phyloP scores from a whole-genome alignment of 1,140 invertebrate species.

The Drosophila fuyamai region DNA sequence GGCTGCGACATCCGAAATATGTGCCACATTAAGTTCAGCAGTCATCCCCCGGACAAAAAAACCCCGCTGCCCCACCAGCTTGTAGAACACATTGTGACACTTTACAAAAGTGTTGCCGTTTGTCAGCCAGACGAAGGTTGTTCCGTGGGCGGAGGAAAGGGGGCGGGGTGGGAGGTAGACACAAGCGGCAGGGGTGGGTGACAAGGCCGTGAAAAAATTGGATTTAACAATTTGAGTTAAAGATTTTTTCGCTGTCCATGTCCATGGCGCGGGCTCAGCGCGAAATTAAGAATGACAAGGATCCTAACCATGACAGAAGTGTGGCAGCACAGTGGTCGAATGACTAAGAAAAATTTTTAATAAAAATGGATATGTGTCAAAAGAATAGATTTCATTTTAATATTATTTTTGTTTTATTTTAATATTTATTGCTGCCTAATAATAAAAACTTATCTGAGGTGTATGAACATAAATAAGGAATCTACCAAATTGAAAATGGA shows the following conservation, averaged over 20 bases:
- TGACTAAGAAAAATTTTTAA: neutral
- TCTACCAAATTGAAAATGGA: too few species aligned
- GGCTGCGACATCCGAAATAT: constrained; percentile 66
- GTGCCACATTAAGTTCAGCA: constrained; percentile 58
- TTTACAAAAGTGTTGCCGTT: constrained; percentile 76
- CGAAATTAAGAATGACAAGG: constrained; percentile 77
- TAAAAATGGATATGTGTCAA: too few species aligned
- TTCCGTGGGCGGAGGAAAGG: neutral
- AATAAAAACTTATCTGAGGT: too few species aligned
- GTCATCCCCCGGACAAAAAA: constrained; percentile 15
- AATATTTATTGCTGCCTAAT: too few species aligned
- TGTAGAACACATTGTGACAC: constrained; percentile 70
- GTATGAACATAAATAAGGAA: too few species aligned
- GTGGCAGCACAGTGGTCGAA: constrained; percentile 42
- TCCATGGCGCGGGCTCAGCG: constrained; percentile 26
- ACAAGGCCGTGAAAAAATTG: constrained; percentile 62
- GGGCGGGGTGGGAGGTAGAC: neutral
- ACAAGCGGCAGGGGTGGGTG: neutral
- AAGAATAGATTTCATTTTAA: too few species aligned
- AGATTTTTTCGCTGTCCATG: constrained; percentile 55
- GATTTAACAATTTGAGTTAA: constrained; percentile 74
- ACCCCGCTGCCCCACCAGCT: constrained; percentile 21
- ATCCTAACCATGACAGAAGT: constrained; percentile 47
- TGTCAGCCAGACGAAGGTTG: constrained; percentile 49
- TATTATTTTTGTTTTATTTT: too few species aligned